These are phyloP conservation scores for Tipula lateralis DNA, from an alignment of 2,888 invertebrate species.

Conservation along the genomic window DNA sequence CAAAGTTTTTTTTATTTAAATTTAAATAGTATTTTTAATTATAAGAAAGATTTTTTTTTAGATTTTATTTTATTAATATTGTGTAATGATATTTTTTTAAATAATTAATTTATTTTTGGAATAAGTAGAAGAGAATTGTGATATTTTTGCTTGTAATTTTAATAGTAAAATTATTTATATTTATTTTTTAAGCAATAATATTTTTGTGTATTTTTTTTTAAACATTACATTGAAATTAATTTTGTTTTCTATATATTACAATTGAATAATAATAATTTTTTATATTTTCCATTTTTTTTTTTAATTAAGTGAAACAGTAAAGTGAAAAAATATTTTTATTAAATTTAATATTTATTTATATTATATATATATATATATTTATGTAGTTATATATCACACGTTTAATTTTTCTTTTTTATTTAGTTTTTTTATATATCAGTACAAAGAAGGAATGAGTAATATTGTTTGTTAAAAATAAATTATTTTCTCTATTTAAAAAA, in stretches of 20 bases:
- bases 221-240: not conserved
- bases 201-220: not conserved
- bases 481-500: not conserved
- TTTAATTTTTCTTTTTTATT: not conserved
- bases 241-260: slow-evolving; percentile 9
- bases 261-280: not conserved
- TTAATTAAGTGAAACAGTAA: slow-evolving; percentile 11
- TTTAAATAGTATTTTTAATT: slow-evolving; percentile 7
- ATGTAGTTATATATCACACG: not conserved
- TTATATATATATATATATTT: not conserved
- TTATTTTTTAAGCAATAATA: slow-evolving; percentile 20
- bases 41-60: slow-evolving; percentile 3
- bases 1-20: slow-evolving; percentile 5
- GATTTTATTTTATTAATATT: not conserved
- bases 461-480: not conserved
- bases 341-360: slow-evolving; percentile 1
- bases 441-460: slow-evolving; percentile 11
- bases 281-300: not conserved
- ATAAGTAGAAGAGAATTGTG: slow-evolving; percentile 20
- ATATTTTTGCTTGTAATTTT: slow-evolving; percentile 24
- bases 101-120: slow-evolving; percentile 19
- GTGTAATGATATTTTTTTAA: slow-evolving; percentile 3
- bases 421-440: slow-evolving; percentile 16
- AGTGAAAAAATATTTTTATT: slow-evolving; percentile 19
- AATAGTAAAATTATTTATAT: not conserved